Conservation (phyloP, 2,797 vertebrate species). For the Ctenochaetus hawaiiensis region DNA sequence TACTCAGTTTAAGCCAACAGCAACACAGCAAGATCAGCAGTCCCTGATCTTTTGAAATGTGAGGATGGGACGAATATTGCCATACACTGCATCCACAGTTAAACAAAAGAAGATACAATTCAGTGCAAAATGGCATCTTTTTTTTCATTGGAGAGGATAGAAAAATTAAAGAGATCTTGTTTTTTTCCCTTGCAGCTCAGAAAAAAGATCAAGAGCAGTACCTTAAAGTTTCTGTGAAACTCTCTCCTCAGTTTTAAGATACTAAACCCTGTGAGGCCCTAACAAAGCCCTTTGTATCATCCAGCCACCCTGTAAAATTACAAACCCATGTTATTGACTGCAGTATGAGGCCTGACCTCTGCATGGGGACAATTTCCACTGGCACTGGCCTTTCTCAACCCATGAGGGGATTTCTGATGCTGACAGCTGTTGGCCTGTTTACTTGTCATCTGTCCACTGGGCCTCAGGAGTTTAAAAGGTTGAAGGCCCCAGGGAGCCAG, state of each 20-base stretch:
- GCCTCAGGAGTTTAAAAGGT: constrained; percentile 55
- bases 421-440: constrained; percentile 62
- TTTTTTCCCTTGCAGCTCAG: not conserved
- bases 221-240: not conserved
- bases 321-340: constrained; percentile 13
- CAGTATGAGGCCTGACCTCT: constrained; percentile 39
- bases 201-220: not conserved
- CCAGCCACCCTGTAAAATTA: not conserved
- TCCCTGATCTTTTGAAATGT: too few relatives aligned
- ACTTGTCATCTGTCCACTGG: constrained; percentile 32
- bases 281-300: not conserved
- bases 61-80: too few relatives aligned
- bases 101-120: not conserved
- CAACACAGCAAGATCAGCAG: too few relatives aligned
- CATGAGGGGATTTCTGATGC: constrained; percentile 43
- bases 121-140: not conserved
- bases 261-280: not conserved
- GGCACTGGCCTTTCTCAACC: constrained; percentile 64
- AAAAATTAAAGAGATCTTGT: too few relatives aligned
- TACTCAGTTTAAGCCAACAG: not conserved
- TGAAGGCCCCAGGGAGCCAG: constrained; percentile 42
- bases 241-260: not conserved
- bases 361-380: constrained; percentile 48
- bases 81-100: too few relatives aligned
- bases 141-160: too few relatives aligned